phyloP scores from a whole-genome alignment of 2,797 vertebrate genomes.

The Dromococcyx pavoninus region DNA sequence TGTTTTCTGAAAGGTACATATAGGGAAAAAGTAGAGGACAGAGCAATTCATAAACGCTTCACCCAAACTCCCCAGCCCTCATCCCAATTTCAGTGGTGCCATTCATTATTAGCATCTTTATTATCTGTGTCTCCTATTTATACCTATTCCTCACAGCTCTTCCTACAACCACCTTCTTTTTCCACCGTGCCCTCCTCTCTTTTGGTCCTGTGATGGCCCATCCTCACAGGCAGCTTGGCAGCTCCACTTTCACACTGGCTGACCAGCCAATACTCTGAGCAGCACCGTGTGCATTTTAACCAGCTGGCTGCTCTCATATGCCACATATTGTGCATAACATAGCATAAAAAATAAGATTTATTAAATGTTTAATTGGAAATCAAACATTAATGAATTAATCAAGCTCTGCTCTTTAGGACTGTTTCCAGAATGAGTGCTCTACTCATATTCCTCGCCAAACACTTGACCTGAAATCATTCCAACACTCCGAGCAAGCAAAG shows the following conservation, averaged over 20 bases:
- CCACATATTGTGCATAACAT: not conserved
- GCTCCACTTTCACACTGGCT: not conserved
- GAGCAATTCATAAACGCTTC: not conserved
- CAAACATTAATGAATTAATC: not conserved
- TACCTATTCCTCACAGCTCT: not conserved
- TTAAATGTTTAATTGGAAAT: slow-evolving; percentile 37
- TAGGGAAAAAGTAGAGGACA: not conserved
- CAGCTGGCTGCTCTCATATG: not conserved
- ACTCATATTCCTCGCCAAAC: not conserved
- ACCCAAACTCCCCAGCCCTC: not conserved
- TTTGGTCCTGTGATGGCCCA: not conserved
- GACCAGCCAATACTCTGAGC: not conserved
- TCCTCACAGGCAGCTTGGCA: not conserved
- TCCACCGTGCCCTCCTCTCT: fast-evolving
- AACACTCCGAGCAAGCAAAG: not conserved
- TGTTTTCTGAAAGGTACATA: not conserved
- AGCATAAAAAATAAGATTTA: not conserved
- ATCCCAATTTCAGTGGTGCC: not conserved
- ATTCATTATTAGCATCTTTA: not conserved
- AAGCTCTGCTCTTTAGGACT: not conserved
- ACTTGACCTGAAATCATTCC: not conserved
- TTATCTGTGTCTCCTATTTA: not conserved
- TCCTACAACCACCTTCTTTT: not conserved
- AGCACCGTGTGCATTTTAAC: not conserved
- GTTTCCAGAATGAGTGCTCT: not conserved